These are phyloP conservation scores for Oscheius myriophilus DNA, from an alignment of 2,888 invertebrate genomes.

Conservation along the genomic window DNA sequence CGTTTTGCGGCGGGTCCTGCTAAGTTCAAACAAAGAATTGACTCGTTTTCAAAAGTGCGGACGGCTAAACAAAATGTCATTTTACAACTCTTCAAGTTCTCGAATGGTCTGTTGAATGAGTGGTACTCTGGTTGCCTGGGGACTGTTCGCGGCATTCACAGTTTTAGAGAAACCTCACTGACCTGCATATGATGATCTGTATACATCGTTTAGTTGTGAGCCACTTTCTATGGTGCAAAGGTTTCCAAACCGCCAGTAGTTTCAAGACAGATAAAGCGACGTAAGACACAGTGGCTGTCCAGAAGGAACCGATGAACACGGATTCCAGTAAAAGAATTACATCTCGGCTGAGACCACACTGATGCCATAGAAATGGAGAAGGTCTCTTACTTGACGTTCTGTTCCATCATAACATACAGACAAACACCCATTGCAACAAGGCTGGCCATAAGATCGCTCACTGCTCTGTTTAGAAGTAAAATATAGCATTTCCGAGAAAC, in stretches of 20 bases:
- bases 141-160: too few relatives aligned
- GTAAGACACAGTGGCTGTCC: conserved; percentile 54
- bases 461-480: conserved; percentile 57
- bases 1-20: too few relatives aligned
- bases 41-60: too few relatives aligned
- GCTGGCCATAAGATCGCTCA: conserved; percentile 59
- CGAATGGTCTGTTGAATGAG: too few relatives aligned
- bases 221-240: conserved; percentile 47
- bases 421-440: conserved; percentile 39
- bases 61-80: too few relatives aligned
- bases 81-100: too few relatives aligned
- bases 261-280: conserved; percentile 49
- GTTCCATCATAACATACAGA: conserved; percentile 45
- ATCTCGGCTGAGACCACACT: conserved; percentile 46
- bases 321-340: conserved; percentile 45
- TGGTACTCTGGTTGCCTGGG: too few relatives aligned
- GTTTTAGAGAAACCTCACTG: too few relatives aligned
- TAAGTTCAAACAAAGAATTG: too few relatives aligned
- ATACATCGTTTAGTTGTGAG: conserved; percentile 58
- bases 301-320: conserved; percentile 56
- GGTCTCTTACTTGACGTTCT: conserved; percentile 46
- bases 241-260: conserved; percentile 30
- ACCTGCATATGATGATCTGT: conserved; percentile 53
- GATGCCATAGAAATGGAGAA: too few relatives aligned
- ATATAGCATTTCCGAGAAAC: conserved; percentile 62